These are phyloP conservation scores for Sebastes cheni DNA, from an alignment of 2,797 vertebrate species.

Conservation along the genomic window DNA sequence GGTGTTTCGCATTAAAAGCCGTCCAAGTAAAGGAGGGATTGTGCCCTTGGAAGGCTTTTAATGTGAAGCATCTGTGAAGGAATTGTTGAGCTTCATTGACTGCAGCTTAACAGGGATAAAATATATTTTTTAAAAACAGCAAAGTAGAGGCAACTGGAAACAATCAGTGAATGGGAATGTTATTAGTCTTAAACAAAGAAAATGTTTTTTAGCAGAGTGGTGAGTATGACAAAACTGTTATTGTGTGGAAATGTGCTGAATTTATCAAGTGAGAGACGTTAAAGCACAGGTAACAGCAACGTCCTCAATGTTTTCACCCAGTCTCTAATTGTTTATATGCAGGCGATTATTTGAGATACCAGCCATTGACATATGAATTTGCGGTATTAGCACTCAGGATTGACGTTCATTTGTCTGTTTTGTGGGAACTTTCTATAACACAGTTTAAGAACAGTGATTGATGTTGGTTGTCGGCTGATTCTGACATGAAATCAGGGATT, in stretches of 20 bases:
- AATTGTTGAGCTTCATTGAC: background rate
- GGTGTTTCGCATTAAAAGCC: background rate
- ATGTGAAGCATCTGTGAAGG: background rate
- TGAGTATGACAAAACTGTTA: background rate
- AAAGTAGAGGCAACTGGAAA: background rate
- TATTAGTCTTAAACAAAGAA: no score
- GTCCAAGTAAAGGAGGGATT: background rate
- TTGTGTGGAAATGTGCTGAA: background rate
- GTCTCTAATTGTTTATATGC: no score
- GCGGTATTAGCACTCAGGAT: background rate
- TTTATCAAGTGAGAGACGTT: background rate
- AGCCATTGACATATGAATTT: background rate
- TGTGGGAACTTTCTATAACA: background rate
- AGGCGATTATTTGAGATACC: background rate
- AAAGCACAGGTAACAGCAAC: background rate
- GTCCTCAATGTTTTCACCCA: background rate
- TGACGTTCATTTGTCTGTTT: no score
- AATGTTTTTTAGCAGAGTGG: background rate
- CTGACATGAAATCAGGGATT: background rate
- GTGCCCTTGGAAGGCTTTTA: background rate
- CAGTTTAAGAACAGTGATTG: background rate
- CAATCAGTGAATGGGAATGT: no score
- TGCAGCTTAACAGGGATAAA: background rate
- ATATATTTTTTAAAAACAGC: background rate
- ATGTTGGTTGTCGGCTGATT: background rate